A percentile compares a stretch with the other conserved stretches of the same genome.
These are phyloP conservation scores for Campoplex nolae DNA, from an alignment of 2,888 invertebrate genomes.

Conservation along the genomic window DNA sequence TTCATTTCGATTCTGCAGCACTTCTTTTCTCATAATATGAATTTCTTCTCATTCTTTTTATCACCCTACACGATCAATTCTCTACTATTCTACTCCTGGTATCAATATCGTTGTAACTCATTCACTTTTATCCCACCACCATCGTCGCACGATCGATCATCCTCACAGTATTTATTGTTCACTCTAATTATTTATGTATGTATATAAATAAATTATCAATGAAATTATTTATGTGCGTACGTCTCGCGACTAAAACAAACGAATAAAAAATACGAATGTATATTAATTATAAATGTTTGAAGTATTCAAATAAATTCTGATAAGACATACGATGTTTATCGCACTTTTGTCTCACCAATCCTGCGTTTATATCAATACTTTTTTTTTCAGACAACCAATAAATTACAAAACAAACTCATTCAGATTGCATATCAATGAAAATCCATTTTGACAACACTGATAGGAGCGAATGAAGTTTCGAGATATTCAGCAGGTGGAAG, in stretches of 20 bases:
- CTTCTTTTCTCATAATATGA: background rate
- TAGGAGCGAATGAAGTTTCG: slow-evolving; percentile 27
- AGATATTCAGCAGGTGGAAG: slow-evolving; percentile 28
- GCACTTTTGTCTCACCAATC: background rate
- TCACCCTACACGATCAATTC: background rate
- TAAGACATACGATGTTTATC: slow-evolving; percentile 29
- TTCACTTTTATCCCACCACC: slow-evolving; percentile 63
- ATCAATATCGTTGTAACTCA: slow-evolving; percentile 49
- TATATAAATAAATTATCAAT: slow-evolving; percentile 50
- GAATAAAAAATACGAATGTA: slow-evolving; percentile 60
- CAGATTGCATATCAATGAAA: background rate
- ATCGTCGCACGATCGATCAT: slow-evolving; percentile 73
- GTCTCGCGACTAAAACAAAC: slow-evolving; percentile 38
- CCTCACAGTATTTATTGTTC: slow-evolving; percentile 71
- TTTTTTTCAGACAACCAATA: background rate
- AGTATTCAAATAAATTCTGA: slow-evolving; percentile 61
- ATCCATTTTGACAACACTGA: background rate
- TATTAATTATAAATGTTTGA: slow-evolving; percentile 63
- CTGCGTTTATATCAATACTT: slow-evolving; percentile 7
- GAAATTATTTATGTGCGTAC: slow-evolving; percentile 48
- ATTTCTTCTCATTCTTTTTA: slow-evolving; percentile 30
- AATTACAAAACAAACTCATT: background rate
- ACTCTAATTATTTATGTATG: slow-evolving; percentile 41
- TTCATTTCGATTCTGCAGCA: slow-evolving; percentile 4
- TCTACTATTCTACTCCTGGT: slow-evolving; percentile 26